Evolutionary conservation across 2,113 vertebrate genomes (phyloP).

Genomic region (Pao palembangensis): DNA sequence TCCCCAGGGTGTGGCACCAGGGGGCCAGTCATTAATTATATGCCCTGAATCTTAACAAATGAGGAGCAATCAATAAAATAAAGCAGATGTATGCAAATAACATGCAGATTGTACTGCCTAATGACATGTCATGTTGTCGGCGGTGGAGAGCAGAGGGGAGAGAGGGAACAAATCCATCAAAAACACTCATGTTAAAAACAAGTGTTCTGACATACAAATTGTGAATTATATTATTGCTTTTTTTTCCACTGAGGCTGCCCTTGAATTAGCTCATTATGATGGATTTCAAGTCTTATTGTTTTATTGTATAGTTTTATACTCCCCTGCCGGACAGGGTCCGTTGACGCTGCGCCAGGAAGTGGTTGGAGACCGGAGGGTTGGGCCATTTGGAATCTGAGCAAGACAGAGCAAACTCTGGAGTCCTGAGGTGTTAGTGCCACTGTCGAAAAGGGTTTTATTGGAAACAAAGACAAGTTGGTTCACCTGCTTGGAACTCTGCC

Average conservation of each 20-base stretch:
- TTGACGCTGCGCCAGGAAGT: constrained; percentile 42
- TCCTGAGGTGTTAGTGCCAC: constrained; percentile 43
- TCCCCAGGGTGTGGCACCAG: constrained; percentile 72
- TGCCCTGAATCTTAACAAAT: constrained; percentile 80
- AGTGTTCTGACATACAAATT: constrained; percentile 5
- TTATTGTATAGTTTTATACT: constrained; percentile 52
- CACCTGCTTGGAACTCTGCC: constrained; percentile 71
- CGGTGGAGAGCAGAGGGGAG: constrained; percentile 31
- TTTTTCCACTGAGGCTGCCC: constrained; percentile 1
- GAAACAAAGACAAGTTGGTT: constrained; percentile 50
- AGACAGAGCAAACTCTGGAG: constrained; percentile 38
- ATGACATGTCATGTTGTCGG: constrained; percentile 71
- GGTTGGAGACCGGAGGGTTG: constrained; percentile 29
- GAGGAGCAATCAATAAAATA: constrained; percentile 81
- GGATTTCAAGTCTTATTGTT: constrained; percentile 58
- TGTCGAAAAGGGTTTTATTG: constrained; percentile 40
- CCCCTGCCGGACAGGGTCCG: constrained; percentile 24
- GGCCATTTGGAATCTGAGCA: constrained; percentile 35
- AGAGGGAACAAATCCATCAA: constrained; percentile 25
- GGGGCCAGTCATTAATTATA: constrained; percentile 80
- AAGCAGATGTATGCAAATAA: constrained; percentile 82
- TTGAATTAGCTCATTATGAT: constrained; percentile 1
- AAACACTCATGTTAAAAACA: constrained; percentile 18
- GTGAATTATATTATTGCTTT: constrained; percentile 6
- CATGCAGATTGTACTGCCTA: constrained; percentile 78